Evolutionary conservation across 2,888 invertebrate species (phyloP), one percentile per base, ranked within the genome.

Genomic region (Drosophila birchii): DNA sequence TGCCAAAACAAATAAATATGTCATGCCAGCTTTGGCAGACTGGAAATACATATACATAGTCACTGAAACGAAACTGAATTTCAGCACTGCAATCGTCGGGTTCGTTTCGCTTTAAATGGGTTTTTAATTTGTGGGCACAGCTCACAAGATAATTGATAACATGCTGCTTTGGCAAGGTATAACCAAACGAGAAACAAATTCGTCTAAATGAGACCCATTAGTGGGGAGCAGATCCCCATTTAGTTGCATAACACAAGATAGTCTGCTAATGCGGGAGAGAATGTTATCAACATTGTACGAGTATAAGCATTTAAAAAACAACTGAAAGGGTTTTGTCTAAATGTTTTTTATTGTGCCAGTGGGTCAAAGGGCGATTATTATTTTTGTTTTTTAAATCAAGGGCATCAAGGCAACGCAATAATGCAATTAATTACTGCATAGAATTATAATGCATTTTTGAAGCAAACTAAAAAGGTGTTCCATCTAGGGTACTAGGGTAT

Each of bases 71-170:
- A 81, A 76, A 77, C 54, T 69, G 63, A 54, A 58, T 36, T 47
- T 41, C 11, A 39, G 49, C 63, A 66, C 44, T 36, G 62, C 62
- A 66, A 51, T 29, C 26, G 39, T 5, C 41, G 32, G 34, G 20
- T 36, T 43, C 23, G 53, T 16, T 34, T 38, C 45, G 34, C 53
- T 56, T 68, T 41, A 66, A 85, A 77, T 79, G 64, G 44, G 12
- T 67, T 74, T 82, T 81, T 66, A 80, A 81, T 81, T 70, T 67
- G 66, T 32, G 64, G 53, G 68, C 26, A 12, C 41, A 26, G 29
- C 29, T 18, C 16, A n/a, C 38, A 14, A 39, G 38, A 26, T 29
- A 38, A 44, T 29, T 44, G 68, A 45, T 34, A 32, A 39, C 32
- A 16, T 6, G n/a, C 9, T 23, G 44, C 26, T 38, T 14, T 6